Percentiles rank a stretch among this genome's conserved stretches.
phyloP scores from a whole-genome alignment of 2,888 invertebrate genomes.

The Rhogogaster chlorosoma region DNA sequence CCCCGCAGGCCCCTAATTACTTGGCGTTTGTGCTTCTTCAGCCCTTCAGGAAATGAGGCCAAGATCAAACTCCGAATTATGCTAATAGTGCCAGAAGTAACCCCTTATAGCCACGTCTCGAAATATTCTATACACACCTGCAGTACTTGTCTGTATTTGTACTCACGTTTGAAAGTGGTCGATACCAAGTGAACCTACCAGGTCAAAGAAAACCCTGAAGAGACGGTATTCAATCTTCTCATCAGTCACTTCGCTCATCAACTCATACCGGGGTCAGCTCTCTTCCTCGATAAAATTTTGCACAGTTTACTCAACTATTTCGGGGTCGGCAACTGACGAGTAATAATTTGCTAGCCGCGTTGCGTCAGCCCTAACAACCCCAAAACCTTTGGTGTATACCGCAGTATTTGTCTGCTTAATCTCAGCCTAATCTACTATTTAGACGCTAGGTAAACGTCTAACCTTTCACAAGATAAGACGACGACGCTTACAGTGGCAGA shows the following conservation, averaged over 20 bases:
- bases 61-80: slow-evolving; percentile 58
- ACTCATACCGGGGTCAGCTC: neutral
- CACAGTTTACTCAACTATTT: slow-evolving; percentile 2
- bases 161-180: neutral
- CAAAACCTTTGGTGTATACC: slow-evolving; percentile 40
- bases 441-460: slow-evolving; percentile 25
- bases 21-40: slow-evolving; percentile 55
- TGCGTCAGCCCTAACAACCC: slow-evolving; percentile 33
- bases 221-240: slow-evolving; percentile 24
- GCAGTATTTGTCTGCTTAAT: slow-evolving; percentile 45
- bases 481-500: slow-evolving; percentile 32
- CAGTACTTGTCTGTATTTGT: neutral
- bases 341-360: slow-evolving; percentile 28
- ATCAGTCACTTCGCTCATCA: slow-evolving; percentile 25
- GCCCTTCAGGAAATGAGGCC: slow-evolving; percentile 59
- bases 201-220: slow-evolving; percentile 19
- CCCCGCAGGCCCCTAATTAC: slow-evolving; percentile 59
- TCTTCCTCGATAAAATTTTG: slow-evolving; percentile 18
- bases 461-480: slow-evolving; percentile 46
- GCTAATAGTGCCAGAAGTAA: slow-evolving; percentile 50
- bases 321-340: slow-evolving; percentile 19
- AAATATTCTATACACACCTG: neutral
- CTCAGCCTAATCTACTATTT: slow-evolving; percentile 33
- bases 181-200: neutral
- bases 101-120: neutral